Conservation (phyloP, 2,797 vertebrate species). For the Corythornis leucogaster region DNA sequence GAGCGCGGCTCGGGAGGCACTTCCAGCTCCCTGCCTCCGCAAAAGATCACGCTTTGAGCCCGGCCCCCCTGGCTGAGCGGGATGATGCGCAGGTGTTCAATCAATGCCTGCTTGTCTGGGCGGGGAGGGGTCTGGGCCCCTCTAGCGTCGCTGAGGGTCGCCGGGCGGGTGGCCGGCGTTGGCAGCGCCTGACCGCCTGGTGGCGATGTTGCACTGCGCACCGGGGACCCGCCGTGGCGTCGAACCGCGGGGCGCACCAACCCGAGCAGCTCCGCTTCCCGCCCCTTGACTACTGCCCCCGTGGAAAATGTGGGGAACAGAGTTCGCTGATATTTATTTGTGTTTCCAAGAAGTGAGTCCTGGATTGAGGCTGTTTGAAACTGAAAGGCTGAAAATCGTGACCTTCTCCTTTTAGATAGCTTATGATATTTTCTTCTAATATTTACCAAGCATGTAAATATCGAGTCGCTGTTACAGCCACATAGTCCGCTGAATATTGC, state of each 20-base stretch:
- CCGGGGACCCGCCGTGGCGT: no score
- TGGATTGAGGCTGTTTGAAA: not conserved
- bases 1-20: no score
- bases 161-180: not conserved
- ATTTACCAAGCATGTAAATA: not conserved
- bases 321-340: not conserved
- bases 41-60: not conserved
- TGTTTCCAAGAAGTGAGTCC: not conserved
- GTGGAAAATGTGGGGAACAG: rapidly evolving
- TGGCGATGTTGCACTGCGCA: constrained; percentile 46
- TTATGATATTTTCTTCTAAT: not conserved
- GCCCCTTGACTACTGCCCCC: rapidly evolving
- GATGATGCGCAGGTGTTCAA: not conserved
- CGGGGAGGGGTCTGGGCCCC: not conserved
- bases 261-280: not conserved
- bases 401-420: not conserved
- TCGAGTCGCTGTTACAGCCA: not conserved
- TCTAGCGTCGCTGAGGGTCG: not conserved
- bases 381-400: not conserved
- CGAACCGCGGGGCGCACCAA: not conserved
- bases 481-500: not conserved
- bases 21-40: not conserved
- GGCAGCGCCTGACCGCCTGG: constrained; percentile 41
- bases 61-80: rapidly evolving
- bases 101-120: not conserved